A percentile compares a stretch with the other conserved stretches of the same genome.
These are phyloP conservation scores for Pogonomyrmex barbatus DNA, from an alignment of 1,140 invertebrate genomes.

Conservation along the genomic window DNA sequence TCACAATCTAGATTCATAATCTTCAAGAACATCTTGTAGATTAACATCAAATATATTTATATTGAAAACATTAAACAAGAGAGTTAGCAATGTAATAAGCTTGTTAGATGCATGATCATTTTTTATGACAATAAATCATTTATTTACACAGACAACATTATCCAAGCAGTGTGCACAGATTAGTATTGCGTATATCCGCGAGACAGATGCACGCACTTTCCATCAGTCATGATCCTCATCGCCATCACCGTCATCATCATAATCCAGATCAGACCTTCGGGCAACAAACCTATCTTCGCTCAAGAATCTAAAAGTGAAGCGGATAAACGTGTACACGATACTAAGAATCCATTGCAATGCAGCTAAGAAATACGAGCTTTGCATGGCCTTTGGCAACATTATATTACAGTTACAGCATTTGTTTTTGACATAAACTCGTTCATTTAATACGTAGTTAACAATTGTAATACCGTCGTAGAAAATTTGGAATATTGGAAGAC, in stretches of 20 bases:
- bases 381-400: constrained; percentile 19
- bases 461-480: background rate
- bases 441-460: background rate
- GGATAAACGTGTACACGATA: constrained; percentile 62
- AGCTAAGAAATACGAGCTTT: constrained; percentile 58
- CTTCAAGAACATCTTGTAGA: background rate
- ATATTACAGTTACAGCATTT: constrained; percentile 28
- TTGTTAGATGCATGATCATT: background rate
- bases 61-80: background rate
- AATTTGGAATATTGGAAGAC: background rate
- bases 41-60: background rate
- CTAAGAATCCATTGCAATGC: constrained; percentile 69
- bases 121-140: constrained; percentile 11
- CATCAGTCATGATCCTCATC: constrained; percentile 66
- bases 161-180: constrained; percentile 61
- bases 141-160: constrained; percentile 39
- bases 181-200: constrained; percentile 52
- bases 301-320: constrained; percentile 69
- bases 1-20: background rate
- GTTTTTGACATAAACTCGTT: constrained; percentile 7
- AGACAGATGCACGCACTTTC: constrained; percentile 67
- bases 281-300: constrained; percentile 63
- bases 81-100: background rate
- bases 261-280: constrained; percentile 71
- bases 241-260: constrained; percentile 67